Evolutionary conservation across 2,113 vertebrate species (phyloP), one percentile per base, ranked within the genome.

Genomic region (Amphilophus citrinellus): DNA sequence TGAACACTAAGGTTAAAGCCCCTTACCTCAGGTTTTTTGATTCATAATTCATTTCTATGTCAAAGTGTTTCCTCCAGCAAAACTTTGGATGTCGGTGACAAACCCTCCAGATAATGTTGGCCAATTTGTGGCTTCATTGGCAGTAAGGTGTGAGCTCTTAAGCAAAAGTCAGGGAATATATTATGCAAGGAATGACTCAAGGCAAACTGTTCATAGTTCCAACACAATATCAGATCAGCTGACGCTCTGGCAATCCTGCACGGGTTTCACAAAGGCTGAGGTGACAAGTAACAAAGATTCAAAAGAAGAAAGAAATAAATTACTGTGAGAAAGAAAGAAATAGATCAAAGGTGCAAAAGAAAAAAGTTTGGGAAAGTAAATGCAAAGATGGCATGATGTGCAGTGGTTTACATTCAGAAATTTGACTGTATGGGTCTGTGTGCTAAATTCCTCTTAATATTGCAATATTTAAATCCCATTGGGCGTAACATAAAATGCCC

Each of bases 21-120:
- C 32, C 20, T 53, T 35, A 84, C 62, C 62, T 62, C 14, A 60
- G 35, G 32, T 76, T 47, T 71, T 50, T 83, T 22, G 6, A 84
- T 79, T 61, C 24, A 86, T 78, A 37, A 84, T 89, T 82, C 3
- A 77, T 82, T 42, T 56, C 30, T 22, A 53, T 76, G 57, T 35
- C 18, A 39, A 39, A 76, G 39, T 63, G 56, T 76, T 63, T 79
- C 57, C 47, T 56, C 22, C 10, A 83, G 27, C 62, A 80, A 80
- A 73, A 30, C 30, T 27, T 56, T 73, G 47, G 47, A 73, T 73
- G 24, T 27, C 24, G 53, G 22, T 24, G 15, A 61, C 20, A 82
- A 78, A 59, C 7, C 37, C 18, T 80, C 8, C 15, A 57, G 65
- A 22, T 47, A 5, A 5, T 71, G 37, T 10, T 60, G 22, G 10